phyloP scores from a whole-genome alignment of 2,797 vertebrate genomes.

The Megalops cyprinoides region DNA sequence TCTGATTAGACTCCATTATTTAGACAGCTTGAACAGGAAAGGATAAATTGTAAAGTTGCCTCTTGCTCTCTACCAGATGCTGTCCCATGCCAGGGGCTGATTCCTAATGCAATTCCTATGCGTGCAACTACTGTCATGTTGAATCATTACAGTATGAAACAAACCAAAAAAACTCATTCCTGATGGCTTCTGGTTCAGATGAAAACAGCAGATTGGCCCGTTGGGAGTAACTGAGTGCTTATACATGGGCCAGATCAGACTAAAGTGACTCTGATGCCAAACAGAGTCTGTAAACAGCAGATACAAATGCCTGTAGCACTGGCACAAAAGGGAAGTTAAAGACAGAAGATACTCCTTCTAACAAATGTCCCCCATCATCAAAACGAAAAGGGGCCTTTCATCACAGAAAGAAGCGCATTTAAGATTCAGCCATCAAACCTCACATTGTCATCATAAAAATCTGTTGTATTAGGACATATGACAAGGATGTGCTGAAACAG shows the following conservation, averaged over 20 bases:
- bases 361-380: neutral
- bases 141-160: conserved; percentile 1
- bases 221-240: conserved; percentile 3
- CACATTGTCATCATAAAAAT: neutral
- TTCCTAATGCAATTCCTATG: neutral
- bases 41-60: no score
- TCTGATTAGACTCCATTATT: no score
- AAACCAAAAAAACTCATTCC: conserved; percentile 7
- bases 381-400: neutral
- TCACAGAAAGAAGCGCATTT: neutral
- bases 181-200: neutral
- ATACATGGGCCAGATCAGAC: neutral
- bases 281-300: neutral
- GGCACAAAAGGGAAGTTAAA: neutral
- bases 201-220: conserved; percentile 11
- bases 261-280: neutral
- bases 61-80: no score
- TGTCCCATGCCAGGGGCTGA: no score
- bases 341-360: neutral
- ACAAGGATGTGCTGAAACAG: no score
- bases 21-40: no score
- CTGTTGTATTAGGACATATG: no score
- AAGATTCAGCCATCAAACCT: neutral
- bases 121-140: neutral
- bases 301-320: neutral